Conservation (phyloP, 2,888 invertebrate species). For the Yponomeuta cagnagella region DNA sequence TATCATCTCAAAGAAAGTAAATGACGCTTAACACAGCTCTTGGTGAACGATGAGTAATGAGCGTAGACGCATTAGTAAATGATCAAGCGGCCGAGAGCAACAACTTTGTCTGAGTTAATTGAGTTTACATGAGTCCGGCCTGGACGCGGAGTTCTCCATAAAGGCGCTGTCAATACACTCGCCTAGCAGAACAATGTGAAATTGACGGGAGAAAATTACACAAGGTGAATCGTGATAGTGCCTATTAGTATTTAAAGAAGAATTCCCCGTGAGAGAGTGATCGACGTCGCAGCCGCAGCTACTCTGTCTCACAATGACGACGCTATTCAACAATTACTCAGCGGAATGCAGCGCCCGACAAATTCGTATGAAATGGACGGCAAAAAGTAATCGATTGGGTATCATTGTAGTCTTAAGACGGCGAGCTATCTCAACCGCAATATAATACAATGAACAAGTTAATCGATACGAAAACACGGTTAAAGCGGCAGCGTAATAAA, state of each 20-base stretch:
- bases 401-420: not conserved
- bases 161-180: constrained; percentile 53
- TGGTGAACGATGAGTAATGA: constrained; percentile 58
- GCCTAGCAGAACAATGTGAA: constrained; percentile 40
- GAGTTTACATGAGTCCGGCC: constrained; percentile 42
- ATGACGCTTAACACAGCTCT: constrained; percentile 45
- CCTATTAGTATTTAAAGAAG: constrained; percentile 27
- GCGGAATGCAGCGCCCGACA: constrained; percentile 18
- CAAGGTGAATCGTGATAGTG: constrained; percentile 33
- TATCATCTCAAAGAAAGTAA: constrained; percentile 55
- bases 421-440: constrained; percentile 5
- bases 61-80: constrained; percentile 53
- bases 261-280: constrained; percentile 10
- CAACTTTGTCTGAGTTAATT: constrained; percentile 53
- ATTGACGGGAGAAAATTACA: constrained; percentile 44
- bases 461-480: constrained; percentile 10
- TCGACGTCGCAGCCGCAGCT: constrained; percentile 5
- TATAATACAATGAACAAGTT: constrained; percentile 8
- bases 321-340: constrained; percentile 21
- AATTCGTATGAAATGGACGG: constrained; percentile 14
- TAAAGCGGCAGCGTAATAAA: constrained; percentile 6
- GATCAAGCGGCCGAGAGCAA: constrained; percentile 54
- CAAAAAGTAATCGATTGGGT: constrained; percentile 17
- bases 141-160: constrained; percentile 50
- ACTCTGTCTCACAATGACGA: constrained; percentile 17